Percentiles rank a stretch among this genome's conserved stretches.
Evolutionary conservation across 2,113 vertebrate species (phyloP).

Genomic region (Acanthochromis polyacanthus): DNA sequence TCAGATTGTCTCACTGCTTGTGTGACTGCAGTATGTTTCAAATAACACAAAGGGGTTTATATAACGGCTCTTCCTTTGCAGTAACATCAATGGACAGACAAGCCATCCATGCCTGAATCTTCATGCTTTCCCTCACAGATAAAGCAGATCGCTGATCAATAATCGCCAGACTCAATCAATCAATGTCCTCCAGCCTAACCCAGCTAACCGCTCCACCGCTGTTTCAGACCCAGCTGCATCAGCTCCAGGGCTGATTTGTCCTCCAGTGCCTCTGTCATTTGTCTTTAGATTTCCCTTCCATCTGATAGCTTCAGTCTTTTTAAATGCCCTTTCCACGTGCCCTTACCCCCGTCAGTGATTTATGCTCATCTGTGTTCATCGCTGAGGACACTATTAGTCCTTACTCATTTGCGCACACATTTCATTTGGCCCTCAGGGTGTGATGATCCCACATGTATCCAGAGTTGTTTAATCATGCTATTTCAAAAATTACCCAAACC

Average conservation of each 20-base stretch:
- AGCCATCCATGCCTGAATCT: conserved; percentile 73
- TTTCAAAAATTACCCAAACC: not conserved
- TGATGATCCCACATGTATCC: not conserved
- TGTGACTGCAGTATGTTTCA: not conserved
- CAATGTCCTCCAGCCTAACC: conserved; percentile 54
- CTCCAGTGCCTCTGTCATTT: conserved; percentile 72
- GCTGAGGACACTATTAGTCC: conserved; percentile 46
- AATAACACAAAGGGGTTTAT: not conserved
- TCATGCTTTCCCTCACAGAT: conserved; percentile 73
- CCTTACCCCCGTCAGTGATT: conserved; percentile 68
- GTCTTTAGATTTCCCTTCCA: conserved; percentile 73
- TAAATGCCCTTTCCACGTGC: conserved; percentile 64
- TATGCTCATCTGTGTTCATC: conserved; percentile 61
- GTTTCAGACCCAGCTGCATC: conserved; percentile 58
- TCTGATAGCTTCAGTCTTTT: conserved; percentile 63
- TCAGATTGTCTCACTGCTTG: too few relatives aligned
- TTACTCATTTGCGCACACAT: conserved; percentile 56
- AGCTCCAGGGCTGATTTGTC: conserved; percentile 71
- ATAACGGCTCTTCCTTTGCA: conserved; percentile 24
- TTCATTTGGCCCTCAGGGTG: conserved; percentile 27
- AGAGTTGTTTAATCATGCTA: conserved; percentile 11
- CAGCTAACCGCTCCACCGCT: conserved; percentile 52
- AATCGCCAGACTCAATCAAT: conserved; percentile 84
- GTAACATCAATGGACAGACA: conserved; percentile 58
- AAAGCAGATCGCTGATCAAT: conserved; percentile 82